Percentiles rank a stretch among this genome's conserved stretches.
Conservation (phyloP, 2,113 vertebrate genomes). For the Tiliqua scincoides region DNA sequence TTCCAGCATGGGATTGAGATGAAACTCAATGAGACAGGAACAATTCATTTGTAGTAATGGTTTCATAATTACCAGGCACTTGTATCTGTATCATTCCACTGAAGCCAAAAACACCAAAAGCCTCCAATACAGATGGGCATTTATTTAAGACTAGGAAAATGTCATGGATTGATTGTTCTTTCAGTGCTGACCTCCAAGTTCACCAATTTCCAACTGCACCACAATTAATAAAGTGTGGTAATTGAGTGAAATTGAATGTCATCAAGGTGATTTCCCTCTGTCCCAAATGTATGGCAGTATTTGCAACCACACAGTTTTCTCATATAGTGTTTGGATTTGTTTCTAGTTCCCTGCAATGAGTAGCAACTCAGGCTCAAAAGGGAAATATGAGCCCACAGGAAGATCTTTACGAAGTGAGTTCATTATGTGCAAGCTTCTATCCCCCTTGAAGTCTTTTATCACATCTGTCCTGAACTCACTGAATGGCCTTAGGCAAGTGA, state of each 20-base stretch:
- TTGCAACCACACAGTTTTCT: constrained; percentile 7
- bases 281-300: background rate
- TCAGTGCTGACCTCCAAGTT: background rate
- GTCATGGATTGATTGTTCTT: background rate
- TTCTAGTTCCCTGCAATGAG: background rate
- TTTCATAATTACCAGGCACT: background rate
- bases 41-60: background rate
- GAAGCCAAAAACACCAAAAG: background rate
- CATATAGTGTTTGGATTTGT: background rate
- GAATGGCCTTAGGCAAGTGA: no score
- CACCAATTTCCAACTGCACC: background rate
- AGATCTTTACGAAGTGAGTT: background rate
- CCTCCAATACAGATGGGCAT: background rate
- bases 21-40: background rate
- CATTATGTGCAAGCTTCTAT: no score
- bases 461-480: no score
- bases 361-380: background rate
- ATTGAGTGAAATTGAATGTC: background rate
- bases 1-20: no score
- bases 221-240: background rate
- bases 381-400: background rate
- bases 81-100: background rate
- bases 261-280: background rate
- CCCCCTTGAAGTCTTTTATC: no score
- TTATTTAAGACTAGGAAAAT: background rate